phyloP scores from a whole-genome alignment of 2,888 invertebrate species.

The Temnothorax unifasciatus region DNA sequence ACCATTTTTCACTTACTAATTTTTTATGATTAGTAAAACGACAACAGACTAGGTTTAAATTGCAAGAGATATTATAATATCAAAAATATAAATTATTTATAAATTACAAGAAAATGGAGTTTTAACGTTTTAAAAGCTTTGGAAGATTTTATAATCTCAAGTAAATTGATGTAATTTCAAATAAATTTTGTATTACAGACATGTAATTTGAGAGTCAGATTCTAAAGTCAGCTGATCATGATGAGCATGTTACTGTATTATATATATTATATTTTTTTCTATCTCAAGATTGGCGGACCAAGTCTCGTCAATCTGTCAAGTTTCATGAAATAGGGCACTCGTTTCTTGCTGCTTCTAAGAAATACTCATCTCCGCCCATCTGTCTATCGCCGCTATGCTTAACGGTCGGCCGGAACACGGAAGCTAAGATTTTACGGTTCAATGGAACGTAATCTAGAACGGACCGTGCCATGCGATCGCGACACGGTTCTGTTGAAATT shows the following conservation, averaged over 20 bases:
- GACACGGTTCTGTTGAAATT: constrained; percentile 56
- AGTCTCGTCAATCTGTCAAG: constrained; percentile 31
- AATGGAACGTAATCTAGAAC: constrained; percentile 74
- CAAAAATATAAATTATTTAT: background rate
- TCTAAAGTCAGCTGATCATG: background rate
- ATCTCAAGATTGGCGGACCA: constrained; percentile 51
- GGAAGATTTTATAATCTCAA: background rate
- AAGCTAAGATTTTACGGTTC: constrained; percentile 74
- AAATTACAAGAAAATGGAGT: background rate
- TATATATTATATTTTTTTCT: constrained; percentile 3
- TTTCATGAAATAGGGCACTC: constrained; percentile 32
- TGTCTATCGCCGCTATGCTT: constrained; percentile 57
- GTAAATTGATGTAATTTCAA: background rate
- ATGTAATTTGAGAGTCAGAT: background rate
- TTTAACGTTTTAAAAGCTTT: background rate
- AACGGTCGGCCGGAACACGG: constrained; percentile 78
- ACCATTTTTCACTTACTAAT: background rate
- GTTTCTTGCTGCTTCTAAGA: constrained; percentile 18
- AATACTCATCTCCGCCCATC: constrained; percentile 51
- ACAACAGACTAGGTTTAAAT: background rate
- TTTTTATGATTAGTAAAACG: background rate
- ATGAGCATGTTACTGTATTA: background rate
- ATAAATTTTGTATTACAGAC: background rate
- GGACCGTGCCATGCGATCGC: constrained; percentile 57
- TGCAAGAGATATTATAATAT: background rate